Percentiles rank a stretch among this genome's conserved stretches.
These are phyloP conservation scores for Sarcophaga subvicina DNA, from an alignment of 2,888 invertebrate species.

Conservation along the genomic window DNA sequence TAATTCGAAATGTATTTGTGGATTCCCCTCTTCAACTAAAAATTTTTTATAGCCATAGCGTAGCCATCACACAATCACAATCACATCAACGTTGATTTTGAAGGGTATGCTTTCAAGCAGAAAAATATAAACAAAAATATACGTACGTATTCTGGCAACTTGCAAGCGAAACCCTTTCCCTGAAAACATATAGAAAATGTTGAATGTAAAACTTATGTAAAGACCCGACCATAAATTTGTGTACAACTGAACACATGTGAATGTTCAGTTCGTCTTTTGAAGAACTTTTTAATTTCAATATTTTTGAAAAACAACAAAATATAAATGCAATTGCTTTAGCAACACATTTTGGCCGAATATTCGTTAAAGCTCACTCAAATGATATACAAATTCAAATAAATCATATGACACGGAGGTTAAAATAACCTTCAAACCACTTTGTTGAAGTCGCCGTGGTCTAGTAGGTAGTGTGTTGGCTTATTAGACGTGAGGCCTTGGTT, in stretches of 20 bases:
- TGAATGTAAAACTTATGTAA: constrained; percentile 43
- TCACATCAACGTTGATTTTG: constrained; percentile 22
- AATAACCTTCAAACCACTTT: too few species aligned
- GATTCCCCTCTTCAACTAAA: constrained; percentile 35
- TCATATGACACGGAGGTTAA: too few species aligned
- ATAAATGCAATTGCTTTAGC: too few species aligned
- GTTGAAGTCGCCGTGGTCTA: too few species aligned
- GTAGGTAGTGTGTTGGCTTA: too few species aligned
- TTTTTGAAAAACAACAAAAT: not conserved
- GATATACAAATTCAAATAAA: too few species aligned
- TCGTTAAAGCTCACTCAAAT: not conserved
- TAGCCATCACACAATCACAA: not conserved
- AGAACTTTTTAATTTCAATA: not conserved
- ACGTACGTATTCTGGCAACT: not conserved
- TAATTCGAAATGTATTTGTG: not conserved
- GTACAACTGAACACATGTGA: not conserved
- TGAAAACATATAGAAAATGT: not conserved
- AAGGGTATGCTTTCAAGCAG: constrained; percentile 55
- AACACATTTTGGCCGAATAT: not conserved
- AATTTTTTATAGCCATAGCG: not conserved
- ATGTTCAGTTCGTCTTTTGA: not conserved
- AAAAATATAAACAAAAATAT: constrained; percentile 46
- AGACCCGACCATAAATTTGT: constrained; percentile 25
- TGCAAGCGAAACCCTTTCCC: constrained; percentile 17
- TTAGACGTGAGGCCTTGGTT: too few species aligned